Evolutionary conservation across 92 coral and sea anemone genomes (phyloP).

Genomic region (Porites cylindrica): DNA sequence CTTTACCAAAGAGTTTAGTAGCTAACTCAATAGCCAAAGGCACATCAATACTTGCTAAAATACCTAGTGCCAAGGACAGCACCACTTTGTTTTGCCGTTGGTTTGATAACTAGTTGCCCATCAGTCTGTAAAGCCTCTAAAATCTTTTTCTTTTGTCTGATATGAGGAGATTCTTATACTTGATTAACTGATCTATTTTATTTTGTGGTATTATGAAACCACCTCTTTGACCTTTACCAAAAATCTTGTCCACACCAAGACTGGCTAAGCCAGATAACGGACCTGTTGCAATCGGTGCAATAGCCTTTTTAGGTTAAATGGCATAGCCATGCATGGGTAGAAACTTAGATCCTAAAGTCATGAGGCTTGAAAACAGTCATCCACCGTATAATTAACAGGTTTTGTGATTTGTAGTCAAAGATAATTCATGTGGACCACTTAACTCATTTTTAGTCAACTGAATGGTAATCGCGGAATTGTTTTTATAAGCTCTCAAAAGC

Average conservation of each 20-base stretch:
- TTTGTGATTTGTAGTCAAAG: neutral
- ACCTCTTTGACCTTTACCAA: neutral
- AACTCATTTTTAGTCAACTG: neutral
- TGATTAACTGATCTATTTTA: neutral
- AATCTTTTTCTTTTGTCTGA: neutral
- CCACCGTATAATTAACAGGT: neutral
- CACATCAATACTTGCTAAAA: conserved; percentile 32
- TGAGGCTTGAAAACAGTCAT: neutral
- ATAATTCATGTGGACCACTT: neutral
- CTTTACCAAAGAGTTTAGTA: conserved; percentile 11
- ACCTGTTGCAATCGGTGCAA: neutral
- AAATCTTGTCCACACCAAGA: neutral
- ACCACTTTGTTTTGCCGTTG: neutral
- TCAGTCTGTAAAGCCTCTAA: neutral
- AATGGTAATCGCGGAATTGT: neutral
- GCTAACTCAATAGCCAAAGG: neutral
- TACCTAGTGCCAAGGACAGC: conserved; percentile 9
- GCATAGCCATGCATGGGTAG: neutral
- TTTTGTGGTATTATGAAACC: neutral
- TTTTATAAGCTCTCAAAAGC: neutral
- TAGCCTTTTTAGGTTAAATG: neutral
- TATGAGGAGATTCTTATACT: neutral
- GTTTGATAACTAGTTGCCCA: neutral
- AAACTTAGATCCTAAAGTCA: neutral
- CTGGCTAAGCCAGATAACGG: neutral